These are phyloP conservation scores for Bradysia coprophila DNA, from an alignment of 1,140 invertebrate genomes.

Conservation along the genomic window DNA sequence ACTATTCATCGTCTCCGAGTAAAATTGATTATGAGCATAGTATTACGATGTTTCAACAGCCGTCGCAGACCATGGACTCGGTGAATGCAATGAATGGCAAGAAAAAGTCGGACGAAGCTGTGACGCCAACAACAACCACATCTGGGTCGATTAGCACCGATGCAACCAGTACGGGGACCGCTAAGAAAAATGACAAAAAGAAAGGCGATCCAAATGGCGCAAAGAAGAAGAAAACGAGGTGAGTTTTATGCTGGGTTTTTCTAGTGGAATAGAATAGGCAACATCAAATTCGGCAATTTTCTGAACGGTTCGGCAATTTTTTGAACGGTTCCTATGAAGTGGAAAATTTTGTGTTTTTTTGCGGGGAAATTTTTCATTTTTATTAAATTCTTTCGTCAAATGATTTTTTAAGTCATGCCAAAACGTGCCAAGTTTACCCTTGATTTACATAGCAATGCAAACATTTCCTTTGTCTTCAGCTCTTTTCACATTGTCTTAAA, in stretches of 20 bases:
- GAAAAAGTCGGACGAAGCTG: constrained; percentile 1
- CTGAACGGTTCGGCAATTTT: neutral
- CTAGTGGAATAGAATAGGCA: neutral
- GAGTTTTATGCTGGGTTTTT: constrained; percentile 8
- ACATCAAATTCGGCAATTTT: neutral
- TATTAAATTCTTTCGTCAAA: too few species aligned
- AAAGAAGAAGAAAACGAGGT: constrained; percentile 90
- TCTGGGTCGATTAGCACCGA: neutral
- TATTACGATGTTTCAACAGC: constrained; percentile 2
- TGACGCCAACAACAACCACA: constrained; percentile 1
- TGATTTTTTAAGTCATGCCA: too few species aligned
- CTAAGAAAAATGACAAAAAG: constrained; percentile 56
- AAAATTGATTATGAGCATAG: constrained; percentile 4
- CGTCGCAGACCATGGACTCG: neutral
- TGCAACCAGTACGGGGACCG: constrained; percentile 4
- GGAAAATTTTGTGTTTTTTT: neutral
- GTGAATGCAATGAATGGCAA: neutral
- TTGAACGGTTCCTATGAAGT: neutral
- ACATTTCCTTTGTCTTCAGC: too few species aligned
- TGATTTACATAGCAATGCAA: too few species aligned
- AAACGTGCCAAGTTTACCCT: too few species aligned
- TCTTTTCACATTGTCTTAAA: too few species aligned
- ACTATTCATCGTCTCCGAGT: constrained; percentile 17
- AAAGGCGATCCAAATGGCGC: constrained; percentile 72
- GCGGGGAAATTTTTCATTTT: constrained; percentile 1